These are phyloP conservation scores for Morphnarchus princeps DNA, from an alignment of 2,113 vertebrate genomes.

Conservation along the genomic window DNA sequence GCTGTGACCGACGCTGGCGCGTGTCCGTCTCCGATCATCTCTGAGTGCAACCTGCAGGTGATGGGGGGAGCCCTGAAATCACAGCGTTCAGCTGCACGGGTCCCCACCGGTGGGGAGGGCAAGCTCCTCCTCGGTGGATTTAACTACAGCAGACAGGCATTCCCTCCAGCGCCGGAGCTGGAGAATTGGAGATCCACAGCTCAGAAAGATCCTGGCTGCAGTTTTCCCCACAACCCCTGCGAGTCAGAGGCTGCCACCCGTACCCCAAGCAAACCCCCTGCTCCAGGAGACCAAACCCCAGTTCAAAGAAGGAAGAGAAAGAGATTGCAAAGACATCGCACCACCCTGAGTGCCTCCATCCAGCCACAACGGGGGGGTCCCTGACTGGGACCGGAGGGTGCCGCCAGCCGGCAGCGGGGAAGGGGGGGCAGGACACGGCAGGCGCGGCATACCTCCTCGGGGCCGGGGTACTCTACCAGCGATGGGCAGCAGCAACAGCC, in stretches of 20 bases:
- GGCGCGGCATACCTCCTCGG: slow-evolving; percentile 58
- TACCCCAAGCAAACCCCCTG: background rate
- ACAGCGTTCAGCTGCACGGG: background rate
- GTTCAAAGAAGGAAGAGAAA: background rate
- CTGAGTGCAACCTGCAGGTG: accelerated
- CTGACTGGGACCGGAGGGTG: background rate
- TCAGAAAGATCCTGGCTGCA: accelerated
- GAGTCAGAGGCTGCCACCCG: background rate
- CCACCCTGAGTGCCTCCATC: background rate
- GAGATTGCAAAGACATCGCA: background rate
- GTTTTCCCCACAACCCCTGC: background rate
- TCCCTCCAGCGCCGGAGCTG: accelerated
- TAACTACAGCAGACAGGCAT: background rate
- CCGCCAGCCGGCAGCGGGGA: background rate
- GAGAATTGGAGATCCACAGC: background rate
- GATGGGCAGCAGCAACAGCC: slow-evolving; percentile 70
- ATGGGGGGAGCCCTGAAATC: background rate
- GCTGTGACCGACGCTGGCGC: background rate
- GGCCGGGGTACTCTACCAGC: slow-evolving; percentile 58
- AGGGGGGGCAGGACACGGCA: background rate
- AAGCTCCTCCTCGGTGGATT: background rate
- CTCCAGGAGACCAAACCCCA: background rate
- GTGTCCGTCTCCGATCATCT: background rate
- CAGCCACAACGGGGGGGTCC: background rate
- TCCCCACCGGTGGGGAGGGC: background rate